Evolutionary conservation across 2,888 invertebrate genomes (phyloP).

Genomic region (Eutolmus rufibarbis): DNA sequence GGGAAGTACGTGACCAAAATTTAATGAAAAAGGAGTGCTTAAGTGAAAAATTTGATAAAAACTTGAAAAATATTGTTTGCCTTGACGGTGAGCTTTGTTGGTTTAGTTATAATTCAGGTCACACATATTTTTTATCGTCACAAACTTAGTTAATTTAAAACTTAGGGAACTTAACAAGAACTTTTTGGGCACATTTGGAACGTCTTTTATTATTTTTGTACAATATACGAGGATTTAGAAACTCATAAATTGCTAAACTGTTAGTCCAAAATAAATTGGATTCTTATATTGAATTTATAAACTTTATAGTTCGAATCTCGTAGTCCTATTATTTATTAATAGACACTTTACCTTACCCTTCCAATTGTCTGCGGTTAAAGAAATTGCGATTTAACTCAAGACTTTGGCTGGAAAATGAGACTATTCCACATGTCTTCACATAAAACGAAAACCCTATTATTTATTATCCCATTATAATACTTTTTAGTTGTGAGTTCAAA

Average conservation of each 20-base stretch:
- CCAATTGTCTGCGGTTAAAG: too few relatives aligned
- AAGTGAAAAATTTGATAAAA: background rate
- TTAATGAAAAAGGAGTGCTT: background rate
- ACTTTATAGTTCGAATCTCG: too few relatives aligned
- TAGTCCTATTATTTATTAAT: too few relatives aligned
- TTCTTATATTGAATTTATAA: background rate
- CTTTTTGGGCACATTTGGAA: background rate
- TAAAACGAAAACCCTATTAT: background rate
- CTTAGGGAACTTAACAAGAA: background rate
- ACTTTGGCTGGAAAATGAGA: too few relatives aligned
- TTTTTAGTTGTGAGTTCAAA: background rate
- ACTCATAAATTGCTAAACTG: background rate
- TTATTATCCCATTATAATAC: background rate
- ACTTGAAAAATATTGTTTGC: background rate
- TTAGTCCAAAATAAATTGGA: background rate
- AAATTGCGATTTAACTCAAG: too few relatives aligned
- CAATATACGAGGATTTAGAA: background rate
- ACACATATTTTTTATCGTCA: background rate
- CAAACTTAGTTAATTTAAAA: background rate
- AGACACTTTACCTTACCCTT: too few relatives aligned
- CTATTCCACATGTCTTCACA: background rate
- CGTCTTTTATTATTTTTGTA: background rate
- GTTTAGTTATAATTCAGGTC: background rate
- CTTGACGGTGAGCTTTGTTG: background rate
- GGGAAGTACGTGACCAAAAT: background rate